Base-by-base conservation (phyloP, 2,797 vertebrate species). In the Aphelocoma californica region DNA sequence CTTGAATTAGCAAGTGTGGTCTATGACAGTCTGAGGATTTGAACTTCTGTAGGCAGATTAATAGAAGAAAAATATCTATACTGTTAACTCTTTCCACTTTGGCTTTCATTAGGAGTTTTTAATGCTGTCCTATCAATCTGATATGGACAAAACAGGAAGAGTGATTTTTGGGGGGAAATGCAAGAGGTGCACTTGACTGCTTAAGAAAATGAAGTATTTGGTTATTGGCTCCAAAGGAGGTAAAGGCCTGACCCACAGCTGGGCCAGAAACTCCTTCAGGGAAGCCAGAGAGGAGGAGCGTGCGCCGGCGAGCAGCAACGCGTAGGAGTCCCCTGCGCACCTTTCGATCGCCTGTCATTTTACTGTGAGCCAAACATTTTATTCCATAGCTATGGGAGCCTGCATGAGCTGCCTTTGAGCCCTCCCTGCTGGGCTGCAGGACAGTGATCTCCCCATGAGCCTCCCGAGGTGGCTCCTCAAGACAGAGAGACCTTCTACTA, bases 311-410 rank as follows among this genome's bases (percentile, higher is more conserved):
- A 54, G 61, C 78, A 69, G 50, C 70, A 47, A 1, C 23, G 54
- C 29, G 11, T 2, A 7, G 31, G 26, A 48, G 28, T 5, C 8
- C n/a, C 18, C 42, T 10, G 48, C 7, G 26, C 0, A 8, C 9
- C 18, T 62, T 40, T 7, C 3, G 1, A 34, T 2, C 3, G 1
- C 1, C 0, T 20, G 29, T 2, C 1, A 8, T 18, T 3, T 38
- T 18, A 38, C 28, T 44, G 19, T 2, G 31, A 53, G 44, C n/a
- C 36, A 45, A 64, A 28, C 17, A 4, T 10, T 23, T 42, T 14
- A n/a, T 17, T 18, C 17, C 32, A 45, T 1, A 5, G 19, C 6
- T 4, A 10, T 1, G 15, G 38, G 26, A 64, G 57, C 44, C 44
- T 28, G 28, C 6, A 14, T 1, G 50, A 71, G 58, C n/a, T 24